phyloP scores from a whole-genome alignment of 2,113 vertebrate species.

The Carassius carassius region DNA sequence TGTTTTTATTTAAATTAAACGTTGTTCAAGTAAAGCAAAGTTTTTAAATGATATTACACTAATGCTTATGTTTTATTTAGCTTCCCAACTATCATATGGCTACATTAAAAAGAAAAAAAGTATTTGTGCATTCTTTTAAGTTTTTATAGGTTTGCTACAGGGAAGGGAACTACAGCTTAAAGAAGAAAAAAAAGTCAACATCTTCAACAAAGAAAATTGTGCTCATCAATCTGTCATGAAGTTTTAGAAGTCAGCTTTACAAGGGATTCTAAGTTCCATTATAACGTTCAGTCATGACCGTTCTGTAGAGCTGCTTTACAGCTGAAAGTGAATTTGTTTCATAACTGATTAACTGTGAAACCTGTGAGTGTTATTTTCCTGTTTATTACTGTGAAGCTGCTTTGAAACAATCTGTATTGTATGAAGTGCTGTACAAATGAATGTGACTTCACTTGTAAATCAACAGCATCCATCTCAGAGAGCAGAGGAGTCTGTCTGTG shows the following conservation, averaged over 20 bases:
- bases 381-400: background rate
- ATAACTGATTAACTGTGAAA: background rate
- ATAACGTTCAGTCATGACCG: background rate
- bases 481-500: slow-evolving; percentile 45
- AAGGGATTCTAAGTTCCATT: background rate
- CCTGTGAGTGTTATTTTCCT: background rate
- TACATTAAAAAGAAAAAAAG: no score
- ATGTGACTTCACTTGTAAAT: background rate
- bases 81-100: background rate
- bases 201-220: background rate
- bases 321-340: background rate
- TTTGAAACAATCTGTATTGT: background rate
- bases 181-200: background rate
- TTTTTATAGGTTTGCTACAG: no score
- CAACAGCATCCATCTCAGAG: background rate
- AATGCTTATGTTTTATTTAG: background rate
- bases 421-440: background rate
- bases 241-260: background rate
- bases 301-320: background rate
- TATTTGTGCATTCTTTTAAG: no score
- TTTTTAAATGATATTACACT: background rate
- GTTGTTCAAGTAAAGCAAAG: no score
- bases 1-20: no score
- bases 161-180: background rate
- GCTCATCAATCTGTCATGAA: background rate